A percentile compares a stretch with the other conserved stretches of the same genome.
Conservation (phyloP, 2,888 invertebrate species). For the Stenichneumon culpator region DNA sequence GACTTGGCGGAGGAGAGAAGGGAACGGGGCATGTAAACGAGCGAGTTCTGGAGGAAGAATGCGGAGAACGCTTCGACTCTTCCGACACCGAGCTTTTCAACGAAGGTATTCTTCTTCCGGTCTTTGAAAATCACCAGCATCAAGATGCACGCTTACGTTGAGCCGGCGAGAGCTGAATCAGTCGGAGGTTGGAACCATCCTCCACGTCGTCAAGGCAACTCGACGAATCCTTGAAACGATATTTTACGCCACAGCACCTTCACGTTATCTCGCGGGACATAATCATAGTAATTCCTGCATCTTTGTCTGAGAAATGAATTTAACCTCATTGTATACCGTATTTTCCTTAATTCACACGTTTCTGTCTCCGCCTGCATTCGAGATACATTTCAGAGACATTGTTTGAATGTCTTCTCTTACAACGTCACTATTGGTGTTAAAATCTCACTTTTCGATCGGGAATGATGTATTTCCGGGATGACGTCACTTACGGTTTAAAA, state of each 20-base stretch:
- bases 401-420: too few species aligned
- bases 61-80: conserved; percentile 28
- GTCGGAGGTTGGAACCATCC: conserved; percentile 9
- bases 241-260: not conserved
- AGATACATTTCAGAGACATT: too few species aligned
- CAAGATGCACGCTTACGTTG: conserved; percentile 26
- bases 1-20: not conserved
- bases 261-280: conserved; percentile 21
- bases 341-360: not conserved
- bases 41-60: conserved; percentile 9
- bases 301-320: conserved; percentile 47
- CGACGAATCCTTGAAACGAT: not conserved
- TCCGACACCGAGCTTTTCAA: not conserved
- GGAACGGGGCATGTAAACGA: conserved; percentile 53
- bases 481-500: too few species aligned
- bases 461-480: too few species aligned
- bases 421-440: too few species aligned
- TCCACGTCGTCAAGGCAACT: not conserved
- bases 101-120: conserved; percentile 32
- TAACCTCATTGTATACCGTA: conserved; percentile 19
- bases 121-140: conserved; percentile 52
- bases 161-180: not conserved
- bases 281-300: conserved; percentile 16
- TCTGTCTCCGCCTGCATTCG: too few species aligned
- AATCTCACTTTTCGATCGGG: too few species aligned